phyloP scores from a whole-genome alignment of 2,888 invertebrate species.

The Euproctis similis region DNA sequence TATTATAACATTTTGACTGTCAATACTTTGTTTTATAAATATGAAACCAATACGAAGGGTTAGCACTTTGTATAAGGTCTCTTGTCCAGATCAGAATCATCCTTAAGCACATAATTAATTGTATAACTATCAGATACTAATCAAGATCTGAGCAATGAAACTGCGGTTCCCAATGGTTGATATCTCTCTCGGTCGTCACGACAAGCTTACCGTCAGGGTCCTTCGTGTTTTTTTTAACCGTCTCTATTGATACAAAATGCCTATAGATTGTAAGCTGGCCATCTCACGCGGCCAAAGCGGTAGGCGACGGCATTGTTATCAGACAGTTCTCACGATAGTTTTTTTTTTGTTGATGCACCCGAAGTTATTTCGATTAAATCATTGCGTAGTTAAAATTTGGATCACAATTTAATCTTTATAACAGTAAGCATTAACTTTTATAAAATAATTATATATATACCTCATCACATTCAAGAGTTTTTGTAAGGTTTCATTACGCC shows the following conservation, averaged over 20 bases:
- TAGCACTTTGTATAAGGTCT: too few species aligned
- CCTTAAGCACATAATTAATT: slow-evolving; percentile 25
- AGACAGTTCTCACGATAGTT: slow-evolving; percentile 56
- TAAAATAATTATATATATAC: too few species aligned
- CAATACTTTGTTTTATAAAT: too few species aligned
- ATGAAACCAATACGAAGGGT: too few species aligned
- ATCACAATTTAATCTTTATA: too few species aligned
- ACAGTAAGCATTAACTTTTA: too few species aligned
- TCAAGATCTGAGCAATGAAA: slow-evolving; percentile 34
- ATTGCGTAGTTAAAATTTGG: slow-evolving; percentile 39
- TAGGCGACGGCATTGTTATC: slow-evolving; percentile 43
- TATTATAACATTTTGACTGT: too few species aligned
- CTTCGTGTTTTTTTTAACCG: slow-evolving; percentile 39
- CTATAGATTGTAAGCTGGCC: slow-evolving; percentile 31
- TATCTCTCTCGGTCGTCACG: slow-evolving; percentile 51
- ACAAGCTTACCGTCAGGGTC: slow-evolving; percentile 27
- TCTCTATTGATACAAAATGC: slow-evolving; percentile 38
- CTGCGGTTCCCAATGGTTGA: slow-evolving; percentile 36
- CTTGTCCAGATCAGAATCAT: slow-evolving; percentile 14
- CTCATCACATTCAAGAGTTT: too few species aligned
- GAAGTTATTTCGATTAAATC: slow-evolving; percentile 48
- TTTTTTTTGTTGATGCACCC: slow-evolving; percentile 48
- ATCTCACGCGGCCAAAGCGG: slow-evolving; percentile 35
- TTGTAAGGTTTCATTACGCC: too few species aligned
- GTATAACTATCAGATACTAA: slow-evolving; percentile 38